Evolutionary conservation across 2,797 vertebrate species (phyloP).

Genomic region (Amblyraja radiata): DNA sequence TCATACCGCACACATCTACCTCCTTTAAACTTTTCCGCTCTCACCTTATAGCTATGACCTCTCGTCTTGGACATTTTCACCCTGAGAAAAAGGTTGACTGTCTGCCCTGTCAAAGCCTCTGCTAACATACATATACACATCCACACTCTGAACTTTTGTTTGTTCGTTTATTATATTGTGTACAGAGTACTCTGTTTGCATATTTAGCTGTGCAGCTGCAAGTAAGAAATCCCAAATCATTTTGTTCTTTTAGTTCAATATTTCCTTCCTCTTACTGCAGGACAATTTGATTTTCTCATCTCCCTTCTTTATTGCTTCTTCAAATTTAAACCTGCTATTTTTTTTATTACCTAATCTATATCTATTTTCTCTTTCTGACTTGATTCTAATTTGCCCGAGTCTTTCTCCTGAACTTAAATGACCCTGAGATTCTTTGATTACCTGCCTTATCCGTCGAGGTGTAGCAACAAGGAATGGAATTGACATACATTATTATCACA

Average conservation of each 20-base stretch:
- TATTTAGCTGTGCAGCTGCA: not conserved
- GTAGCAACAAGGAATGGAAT: not conserved
- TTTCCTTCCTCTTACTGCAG: not conserved
- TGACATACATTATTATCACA: too few relatives aligned
- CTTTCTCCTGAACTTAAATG: not conserved
- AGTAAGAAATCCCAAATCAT: not conserved
- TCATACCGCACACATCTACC: too few relatives aligned
- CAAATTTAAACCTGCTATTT: not conserved
- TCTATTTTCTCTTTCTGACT: not conserved
- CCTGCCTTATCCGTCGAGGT: not conserved
- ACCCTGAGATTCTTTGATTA: not conserved
- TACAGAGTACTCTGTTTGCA: too few relatives aligned
- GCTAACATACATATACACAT: too few relatives aligned
- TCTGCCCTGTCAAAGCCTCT: too few relatives aligned
- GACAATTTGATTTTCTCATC: too few relatives aligned
- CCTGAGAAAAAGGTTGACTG: too few relatives aligned
- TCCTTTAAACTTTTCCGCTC: too few relatives aligned
- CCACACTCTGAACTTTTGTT: too few relatives aligned
- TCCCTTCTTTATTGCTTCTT: not conserved
- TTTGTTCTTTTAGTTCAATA: not conserved
- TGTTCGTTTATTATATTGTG: too few relatives aligned
- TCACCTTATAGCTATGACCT: too few relatives aligned
- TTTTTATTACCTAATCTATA: not conserved
- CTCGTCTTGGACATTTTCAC: too few relatives aligned
- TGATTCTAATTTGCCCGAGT: not conserved